Base-by-base conservation (phyloP, 2,888 invertebrate species). In the Eumacrocentrus americanus region DNA sequence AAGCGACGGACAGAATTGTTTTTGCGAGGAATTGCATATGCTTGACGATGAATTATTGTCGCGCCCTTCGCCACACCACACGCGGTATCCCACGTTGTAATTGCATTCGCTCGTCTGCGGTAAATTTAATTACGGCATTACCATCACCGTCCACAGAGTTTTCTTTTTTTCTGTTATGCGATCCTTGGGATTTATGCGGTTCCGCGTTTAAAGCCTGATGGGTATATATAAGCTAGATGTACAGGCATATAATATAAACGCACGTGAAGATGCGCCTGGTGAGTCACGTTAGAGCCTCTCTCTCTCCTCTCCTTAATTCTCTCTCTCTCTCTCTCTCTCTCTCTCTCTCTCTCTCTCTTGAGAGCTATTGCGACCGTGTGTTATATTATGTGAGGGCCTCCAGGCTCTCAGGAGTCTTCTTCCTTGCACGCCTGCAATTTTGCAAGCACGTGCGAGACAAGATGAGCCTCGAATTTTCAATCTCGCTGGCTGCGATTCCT, bases 111-210 rank as follows among this genome's bases (percentile, higher is more conserved):
- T 37, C 35, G 38, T 52, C 51, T 52, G 38, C 23, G 38, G 51
- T 52, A 52, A 52, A 52, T 52, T 52, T 52, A 52, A 52, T 52
- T 52, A 38, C 51, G 14, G 44, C 22, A 44, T 44, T 44, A 44
- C n/a, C 44, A 44, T 44, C 44, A 44, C 11, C 44, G 7, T 20
- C 16, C 16, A 34, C 29, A 35, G 11, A 23, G 34, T 50, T 12
- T 50, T 52, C 37, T 52, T 52, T 23, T 12, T 52, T 37, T 37
- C 14, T 52, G 14, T 38, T 12, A 38, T n/a, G n/a, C 35, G 7
- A 38, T 50, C 1, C 35, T 50, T 34, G 23, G 12, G 38, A 38
- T 38, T 52, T 38, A 52, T 38, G 38, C 51, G 23, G 38, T 52
- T 52, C 51, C 35, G 20, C 38, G 23, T 52, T 38, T 12, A 37